Evolutionary conservation across 2,113 vertebrate genomes (phyloP).

Genomic region (Emydocephalus ijimae): DNA sequence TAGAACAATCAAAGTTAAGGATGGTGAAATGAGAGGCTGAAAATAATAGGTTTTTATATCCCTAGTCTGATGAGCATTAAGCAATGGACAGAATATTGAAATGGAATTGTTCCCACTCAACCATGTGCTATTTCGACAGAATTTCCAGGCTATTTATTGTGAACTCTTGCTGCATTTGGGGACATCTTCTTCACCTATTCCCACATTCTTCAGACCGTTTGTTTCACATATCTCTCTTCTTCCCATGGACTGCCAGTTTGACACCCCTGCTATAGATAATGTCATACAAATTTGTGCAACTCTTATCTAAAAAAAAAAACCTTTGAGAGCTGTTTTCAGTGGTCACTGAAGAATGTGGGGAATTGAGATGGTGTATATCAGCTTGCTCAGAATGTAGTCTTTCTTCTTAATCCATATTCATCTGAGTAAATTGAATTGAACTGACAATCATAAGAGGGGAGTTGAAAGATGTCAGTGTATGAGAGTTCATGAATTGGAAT

Average conservation of each 20-base stretch:
- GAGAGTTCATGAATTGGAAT: no score
- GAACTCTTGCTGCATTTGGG: not conserved
- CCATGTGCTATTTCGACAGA: not conserved
- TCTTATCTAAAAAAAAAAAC: not conserved
- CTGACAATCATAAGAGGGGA: not conserved
- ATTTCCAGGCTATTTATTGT: not conserved
- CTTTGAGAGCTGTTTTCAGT: not conserved
- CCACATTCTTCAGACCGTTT: not conserved
- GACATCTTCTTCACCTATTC: not conserved
- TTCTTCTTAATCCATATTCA: not conserved
- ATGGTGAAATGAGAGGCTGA: not conserved
- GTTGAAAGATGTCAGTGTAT: not conserved
- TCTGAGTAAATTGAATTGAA: not conserved
- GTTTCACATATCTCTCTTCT: not conserved
- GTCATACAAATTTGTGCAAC: not conserved
- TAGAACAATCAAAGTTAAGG: not conserved
- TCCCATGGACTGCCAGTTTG: not conserved
- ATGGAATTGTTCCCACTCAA: not conserved
- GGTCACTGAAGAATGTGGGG: not conserved
- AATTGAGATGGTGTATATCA: not conserved
- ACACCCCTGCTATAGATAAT: no score
- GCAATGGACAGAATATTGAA: not conserved
- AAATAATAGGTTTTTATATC: not conserved
- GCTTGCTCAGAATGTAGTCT: not conserved
- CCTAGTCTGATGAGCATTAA: not conserved